A percentile compares a stretch with the other conserved stretches of the same genome.
These are phyloP conservation scores for Scyliorhinus canicula DNA, from an alignment of 2,797 vertebrate species.

Conservation along the genomic window DNA sequence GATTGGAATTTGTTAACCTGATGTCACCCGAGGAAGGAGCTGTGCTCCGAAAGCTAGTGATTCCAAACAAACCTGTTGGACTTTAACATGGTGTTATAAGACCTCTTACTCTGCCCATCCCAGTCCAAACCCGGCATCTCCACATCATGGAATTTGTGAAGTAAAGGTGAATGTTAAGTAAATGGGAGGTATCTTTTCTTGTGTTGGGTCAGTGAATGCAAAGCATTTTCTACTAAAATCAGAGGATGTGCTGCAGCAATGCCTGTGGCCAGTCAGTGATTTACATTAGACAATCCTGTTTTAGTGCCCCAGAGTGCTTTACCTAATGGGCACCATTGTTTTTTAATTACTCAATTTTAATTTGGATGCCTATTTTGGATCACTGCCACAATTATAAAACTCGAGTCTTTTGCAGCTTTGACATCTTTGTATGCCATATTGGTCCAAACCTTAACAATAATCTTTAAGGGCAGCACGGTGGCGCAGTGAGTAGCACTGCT, in stretches of 20 bases:
- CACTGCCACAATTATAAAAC: background rate
- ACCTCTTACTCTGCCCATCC: too few species aligned
- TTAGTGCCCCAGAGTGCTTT: background rate
- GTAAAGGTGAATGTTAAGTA: too few species aligned
- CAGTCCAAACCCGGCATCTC: too few species aligned
- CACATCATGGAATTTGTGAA: background rate
- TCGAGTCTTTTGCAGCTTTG: background rate
- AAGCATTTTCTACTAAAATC: background rate
- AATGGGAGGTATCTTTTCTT: background rate
- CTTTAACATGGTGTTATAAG: too few species aligned
- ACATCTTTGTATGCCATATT: background rate
- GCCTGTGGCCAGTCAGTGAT: background rate
- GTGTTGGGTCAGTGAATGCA: background rate
- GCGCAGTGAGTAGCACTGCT: too few species aligned
- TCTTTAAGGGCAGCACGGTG: too few species aligned
- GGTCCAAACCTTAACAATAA: background rate
- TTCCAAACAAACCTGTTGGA: too few species aligned
- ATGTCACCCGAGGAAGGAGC: too few species aligned
- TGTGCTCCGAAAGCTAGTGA: too few species aligned
- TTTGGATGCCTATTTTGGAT: background rate
- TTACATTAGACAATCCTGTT: background rate
- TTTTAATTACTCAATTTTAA: background rate
- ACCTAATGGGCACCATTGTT: background rate
- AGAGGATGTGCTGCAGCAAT: background rate
- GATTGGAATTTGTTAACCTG: background rate